A percentile compares a stretch with the other conserved stretches of the same genome.
Conservation (phyloP, 2,797 vertebrate genomes). For the Lates japonicus region DNA sequence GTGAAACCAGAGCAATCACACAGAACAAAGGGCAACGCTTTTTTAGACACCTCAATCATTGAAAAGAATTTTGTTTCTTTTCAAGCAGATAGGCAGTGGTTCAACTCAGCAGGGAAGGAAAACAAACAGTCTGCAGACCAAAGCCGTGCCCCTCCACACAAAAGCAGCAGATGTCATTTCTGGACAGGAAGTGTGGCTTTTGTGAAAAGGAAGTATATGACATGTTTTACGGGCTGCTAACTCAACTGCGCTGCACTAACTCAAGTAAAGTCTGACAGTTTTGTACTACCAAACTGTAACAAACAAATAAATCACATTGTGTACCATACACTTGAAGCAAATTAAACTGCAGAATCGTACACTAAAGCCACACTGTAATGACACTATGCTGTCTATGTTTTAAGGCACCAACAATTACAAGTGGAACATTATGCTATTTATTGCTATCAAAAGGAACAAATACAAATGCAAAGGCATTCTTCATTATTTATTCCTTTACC, state of each 20-base stretch:
- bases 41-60: slow-evolving; percentile 34
- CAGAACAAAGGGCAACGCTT: slow-evolving; percentile 55
- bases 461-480: neutral
- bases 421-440: neutral
- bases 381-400: neutral
- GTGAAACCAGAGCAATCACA: slow-evolving; percentile 66
- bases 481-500: neutral
- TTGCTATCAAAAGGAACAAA: neutral
- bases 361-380: neutral
- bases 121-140: slow-evolving; percentile 62
- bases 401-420: neutral
- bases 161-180: slow-evolving; percentile 77
- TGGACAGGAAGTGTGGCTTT: slow-evolving; percentile 78
- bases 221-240: slow-evolving; percentile 44
- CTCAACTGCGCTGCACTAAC: neutral
- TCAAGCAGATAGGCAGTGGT: slow-evolving; percentile 36
- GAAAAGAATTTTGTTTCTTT: slow-evolving; percentile 47
- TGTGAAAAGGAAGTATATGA: slow-evolving; percentile 70
- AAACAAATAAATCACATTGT: slow-evolving; percentile 40
- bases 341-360: neutral
- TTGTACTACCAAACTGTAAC: neutral
- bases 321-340: neutral
- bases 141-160: slow-evolving; percentile 62
- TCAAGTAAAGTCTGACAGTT: slow-evolving; percentile 12
- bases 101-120: slow-evolving; percentile 53